Percentiles rank a stretch among this genome's conserved stretches.
phyloP scores from a whole-genome alignment of 2,888 invertebrate genomes.

The Halocaridina rubra region DNA sequence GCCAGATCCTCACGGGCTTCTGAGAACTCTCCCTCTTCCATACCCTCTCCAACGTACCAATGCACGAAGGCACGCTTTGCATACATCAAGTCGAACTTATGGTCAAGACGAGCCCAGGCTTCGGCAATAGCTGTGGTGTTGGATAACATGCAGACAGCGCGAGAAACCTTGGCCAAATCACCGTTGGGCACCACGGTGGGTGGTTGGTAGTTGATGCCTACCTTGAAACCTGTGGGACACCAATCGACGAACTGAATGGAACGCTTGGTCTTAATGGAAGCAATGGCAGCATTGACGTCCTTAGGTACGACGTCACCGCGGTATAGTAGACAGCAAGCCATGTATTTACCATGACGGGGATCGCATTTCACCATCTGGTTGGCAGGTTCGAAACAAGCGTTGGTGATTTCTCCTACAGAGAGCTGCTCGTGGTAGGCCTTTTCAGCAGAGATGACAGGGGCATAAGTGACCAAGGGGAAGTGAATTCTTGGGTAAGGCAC shows the following conservation, averaged over 20 bases:
- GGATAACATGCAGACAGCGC: constrained; percentile 66
- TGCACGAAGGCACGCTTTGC: constrained; percentile 97
- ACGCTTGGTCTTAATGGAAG: constrained; percentile 78
- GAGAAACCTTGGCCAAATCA: constrained; percentile 80
- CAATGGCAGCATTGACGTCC: constrained; percentile 76
- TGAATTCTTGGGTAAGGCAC: background rate
- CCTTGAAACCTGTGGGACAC: background rate
- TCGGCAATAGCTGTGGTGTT: constrained; percentile 74
- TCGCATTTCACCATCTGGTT: background rate
- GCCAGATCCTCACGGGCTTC: constrained; percentile 18
- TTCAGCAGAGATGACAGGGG: background rate
- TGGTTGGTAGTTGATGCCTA: constrained; percentile 71
- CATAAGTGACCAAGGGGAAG: background rate
- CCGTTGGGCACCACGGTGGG: constrained; percentile 78
- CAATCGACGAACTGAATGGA: constrained; percentile 27
- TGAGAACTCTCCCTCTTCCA: constrained; percentile 85
- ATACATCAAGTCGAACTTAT: constrained; percentile 97
- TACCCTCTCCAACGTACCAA: constrained; percentile 83
- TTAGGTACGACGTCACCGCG: constrained; percentile 73
- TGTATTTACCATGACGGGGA: constrained; percentile 67
- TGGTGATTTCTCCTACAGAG: background rate
- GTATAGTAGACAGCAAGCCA: constrained; percentile 70
- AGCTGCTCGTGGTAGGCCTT: background rate
- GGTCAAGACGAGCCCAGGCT: constrained; percentile 95
- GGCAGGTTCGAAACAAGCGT: background rate